Evolutionary conservation across 2,888 invertebrate genomes (phyloP).

Genomic region (Orchestes rusci): DNA sequence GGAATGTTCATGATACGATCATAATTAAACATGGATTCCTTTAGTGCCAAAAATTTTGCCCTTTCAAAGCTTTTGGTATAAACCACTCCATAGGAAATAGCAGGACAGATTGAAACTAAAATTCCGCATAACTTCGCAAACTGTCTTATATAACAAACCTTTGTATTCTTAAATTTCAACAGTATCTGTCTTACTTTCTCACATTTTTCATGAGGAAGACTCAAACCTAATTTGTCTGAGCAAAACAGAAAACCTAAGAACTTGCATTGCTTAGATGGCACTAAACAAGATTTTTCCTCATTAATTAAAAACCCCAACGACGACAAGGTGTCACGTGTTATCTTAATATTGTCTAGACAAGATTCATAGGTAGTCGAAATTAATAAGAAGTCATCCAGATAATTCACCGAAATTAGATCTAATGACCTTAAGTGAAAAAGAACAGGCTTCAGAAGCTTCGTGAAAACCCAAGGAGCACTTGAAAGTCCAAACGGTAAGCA

Average conservation of each 20-base stretch:
- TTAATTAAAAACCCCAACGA: conserved; percentile 24
- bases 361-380: conserved; percentile 18
- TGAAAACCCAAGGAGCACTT: conserved; percentile 28
- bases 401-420: conserved; percentile 24
- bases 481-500: conserved; percentile 26
- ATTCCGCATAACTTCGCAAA: conserved; percentile 21
- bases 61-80: conserved; percentile 15
- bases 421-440: conserved; percentile 19
- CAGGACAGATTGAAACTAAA: conserved; percentile 21
- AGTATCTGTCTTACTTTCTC: background rate
- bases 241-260: conserved; percentile 22
- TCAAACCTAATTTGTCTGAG: background rate
- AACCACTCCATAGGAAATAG: conserved; percentile 13
- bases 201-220: background rate
- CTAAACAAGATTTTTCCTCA: conserved; percentile 14
- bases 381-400: conserved; percentile 28
- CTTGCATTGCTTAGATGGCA: conserved; percentile 20
- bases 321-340: conserved; percentile 4
- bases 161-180: background rate
- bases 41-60: background rate
- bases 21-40: background rate
- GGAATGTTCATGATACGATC: background rate
- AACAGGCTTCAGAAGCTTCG: conserved; percentile 29
- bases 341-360: conserved; percentile 15
- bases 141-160: background rate